Evolutionary conservation across 92 coral and sea anemone species (phyloP).

Genomic region (Scolanthus callimorphus): DNA sequence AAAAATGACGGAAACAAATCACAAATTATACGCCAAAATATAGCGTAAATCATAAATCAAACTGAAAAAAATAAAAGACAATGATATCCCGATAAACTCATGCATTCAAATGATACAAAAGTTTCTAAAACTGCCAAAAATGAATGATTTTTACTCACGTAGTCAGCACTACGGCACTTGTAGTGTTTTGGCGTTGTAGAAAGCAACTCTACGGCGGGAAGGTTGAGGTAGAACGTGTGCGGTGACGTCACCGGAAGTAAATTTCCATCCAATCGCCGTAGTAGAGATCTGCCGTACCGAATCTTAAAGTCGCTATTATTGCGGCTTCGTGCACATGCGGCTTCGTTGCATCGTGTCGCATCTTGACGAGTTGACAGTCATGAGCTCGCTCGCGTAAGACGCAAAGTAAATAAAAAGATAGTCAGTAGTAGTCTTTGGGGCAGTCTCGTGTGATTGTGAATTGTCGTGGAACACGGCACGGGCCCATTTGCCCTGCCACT

Average conservation of each 20-base stretch:
- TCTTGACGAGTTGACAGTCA: too few species aligned
- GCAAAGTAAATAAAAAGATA: too few species aligned
- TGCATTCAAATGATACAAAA: not conserved
- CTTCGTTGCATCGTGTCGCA: too few species aligned
- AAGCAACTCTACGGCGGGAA: conserved; percentile 36
- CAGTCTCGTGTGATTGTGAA: too few species aligned
- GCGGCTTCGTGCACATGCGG: too few species aligned
- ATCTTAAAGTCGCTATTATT: conserved; percentile 27
- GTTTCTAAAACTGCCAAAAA: not conserved
- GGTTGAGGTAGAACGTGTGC: conserved; percentile 9
- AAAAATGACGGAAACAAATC: too few species aligned
- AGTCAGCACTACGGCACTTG: conserved; percentile 18
- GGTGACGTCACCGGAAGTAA: conserved; percentile 18
- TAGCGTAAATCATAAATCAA: not conserved
- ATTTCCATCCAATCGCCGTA: conserved; percentile 26
- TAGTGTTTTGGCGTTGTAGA: conserved; percentile 4
- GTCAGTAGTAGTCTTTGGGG: too few species aligned
- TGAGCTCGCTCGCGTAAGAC: too few species aligned
- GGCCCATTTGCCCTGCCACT: too few species aligned
- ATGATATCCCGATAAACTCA: not conserved
- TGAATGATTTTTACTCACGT: conserved; percentile 26
- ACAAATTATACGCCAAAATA: not conserved
- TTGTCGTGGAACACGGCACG: too few species aligned
- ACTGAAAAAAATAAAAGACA: not conserved
- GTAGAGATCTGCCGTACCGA: conserved; percentile 26